Conservation (phyloP, 2,797 vertebrate species). For the Agapornis canus region DNA sequence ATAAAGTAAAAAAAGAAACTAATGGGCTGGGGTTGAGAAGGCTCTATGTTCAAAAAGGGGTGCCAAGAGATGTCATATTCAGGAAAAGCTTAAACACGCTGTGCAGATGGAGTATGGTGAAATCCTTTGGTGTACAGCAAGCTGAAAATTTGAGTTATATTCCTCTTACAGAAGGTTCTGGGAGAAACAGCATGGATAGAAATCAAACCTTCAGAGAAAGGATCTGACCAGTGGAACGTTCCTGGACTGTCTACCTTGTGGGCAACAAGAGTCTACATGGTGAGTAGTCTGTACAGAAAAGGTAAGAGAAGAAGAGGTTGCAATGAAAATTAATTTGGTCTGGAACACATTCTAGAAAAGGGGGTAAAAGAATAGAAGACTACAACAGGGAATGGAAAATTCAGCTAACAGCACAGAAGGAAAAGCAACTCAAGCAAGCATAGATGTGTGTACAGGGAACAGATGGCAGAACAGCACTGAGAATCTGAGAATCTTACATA, state of each 20-base stretch:
- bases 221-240: background rate
- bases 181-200: background rate
- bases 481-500: conserved; percentile 1
- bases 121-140: background rate
- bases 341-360: background rate
- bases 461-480: conserved; percentile 30
- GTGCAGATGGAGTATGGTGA: background rate
- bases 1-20: conserved; percentile 24
- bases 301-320: background rate
- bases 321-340: background rate
- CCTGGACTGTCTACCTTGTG: background rate
- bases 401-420: background rate
- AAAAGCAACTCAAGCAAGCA: background rate
- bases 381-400: background rate
- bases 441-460: background rate
- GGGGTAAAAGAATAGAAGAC: background rate
- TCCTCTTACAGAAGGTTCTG: background rate
- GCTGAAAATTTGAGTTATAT: background rate
- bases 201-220: background rate
- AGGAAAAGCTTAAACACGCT: background rate
- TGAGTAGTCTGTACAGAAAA: background rate
- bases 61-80: conserved; percentile 40
- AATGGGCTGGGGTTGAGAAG: background rate
- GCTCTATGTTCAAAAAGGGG: background rate
- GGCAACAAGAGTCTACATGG: background rate